These are phyloP conservation scores for Protonibea diacanthus DNA, from an alignment of 2,797 vertebrate species.

Conservation along the genomic window DNA sequence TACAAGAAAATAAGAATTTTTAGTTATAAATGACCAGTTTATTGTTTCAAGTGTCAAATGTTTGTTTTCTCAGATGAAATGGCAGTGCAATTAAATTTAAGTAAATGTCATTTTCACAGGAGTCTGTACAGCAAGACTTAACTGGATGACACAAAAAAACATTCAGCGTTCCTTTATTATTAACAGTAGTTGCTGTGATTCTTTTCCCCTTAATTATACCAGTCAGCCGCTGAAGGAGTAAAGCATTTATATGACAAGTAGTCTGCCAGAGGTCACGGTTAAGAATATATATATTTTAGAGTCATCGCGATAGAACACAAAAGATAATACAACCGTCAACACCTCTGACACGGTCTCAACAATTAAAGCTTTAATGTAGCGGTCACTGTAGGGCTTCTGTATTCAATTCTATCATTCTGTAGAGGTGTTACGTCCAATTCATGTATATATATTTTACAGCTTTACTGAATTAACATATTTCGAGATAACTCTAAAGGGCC, in stretches of 20 bases:
- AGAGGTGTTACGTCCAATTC: neutral
- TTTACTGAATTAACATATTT: neutral
- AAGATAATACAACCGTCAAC: neutral
- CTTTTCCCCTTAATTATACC: slow-evolving; percentile 30
- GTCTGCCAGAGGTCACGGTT: slow-evolving; percentile 9
- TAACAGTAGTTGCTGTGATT: slow-evolving; percentile 25
- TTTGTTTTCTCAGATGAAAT: neutral
- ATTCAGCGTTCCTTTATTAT: slow-evolving; percentile 5
- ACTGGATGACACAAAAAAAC: slow-evolving; percentile 3
- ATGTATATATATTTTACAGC: neutral
- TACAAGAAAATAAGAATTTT: neutral
- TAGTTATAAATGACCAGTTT: neutral
- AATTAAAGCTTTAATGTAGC: neutral
- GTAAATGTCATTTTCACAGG: neutral
- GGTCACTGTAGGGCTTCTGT: neutral
- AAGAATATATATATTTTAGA: neutral
- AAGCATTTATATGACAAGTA: neutral
- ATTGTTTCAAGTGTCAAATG: neutral
- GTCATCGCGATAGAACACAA: neutral
- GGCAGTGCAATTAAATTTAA: no score
- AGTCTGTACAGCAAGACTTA: neutral
- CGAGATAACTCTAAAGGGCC: neutral
- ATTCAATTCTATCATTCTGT: neutral
- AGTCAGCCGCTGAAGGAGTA: slow-evolving; percentile 10
- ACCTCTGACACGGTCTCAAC: neutral